Conservation (phyloP, 2,797 vertebrate species). For the Esox lucius region DNA sequence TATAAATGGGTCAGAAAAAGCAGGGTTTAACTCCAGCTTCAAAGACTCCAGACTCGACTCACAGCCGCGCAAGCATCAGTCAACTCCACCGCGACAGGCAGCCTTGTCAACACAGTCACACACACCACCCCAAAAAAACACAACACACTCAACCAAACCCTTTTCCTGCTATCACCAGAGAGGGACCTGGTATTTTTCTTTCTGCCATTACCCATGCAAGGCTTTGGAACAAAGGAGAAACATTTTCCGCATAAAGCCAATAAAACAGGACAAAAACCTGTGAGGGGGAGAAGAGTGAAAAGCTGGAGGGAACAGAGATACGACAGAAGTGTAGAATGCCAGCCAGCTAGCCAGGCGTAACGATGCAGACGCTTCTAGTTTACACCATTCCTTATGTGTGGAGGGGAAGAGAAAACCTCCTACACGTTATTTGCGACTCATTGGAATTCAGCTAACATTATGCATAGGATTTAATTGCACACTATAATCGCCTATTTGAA, state of each 20-base stretch:
- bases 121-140: constrained; percentile 36
- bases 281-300: constrained; percentile 34
- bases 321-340: constrained; percentile 45
- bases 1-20: constrained; percentile 78
- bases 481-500: constrained; percentile 68
- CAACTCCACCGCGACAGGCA: constrained; percentile 55
- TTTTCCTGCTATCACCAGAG: constrained; percentile 45
- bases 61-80: constrained; percentile 58
- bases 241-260: constrained; percentile 59
- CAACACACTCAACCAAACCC: constrained; percentile 8
- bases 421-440: constrained; percentile 48
- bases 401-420: not conserved
- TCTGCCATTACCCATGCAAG: constrained; percentile 62
- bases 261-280: constrained; percentile 67
- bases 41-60: constrained; percentile 68
- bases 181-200: constrained; percentile 39
- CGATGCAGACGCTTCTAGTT: constrained; percentile 47
- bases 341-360: constrained; percentile 53
- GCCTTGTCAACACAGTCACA: constrained; percentile 56
- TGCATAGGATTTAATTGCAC: constrained; percentile 69
- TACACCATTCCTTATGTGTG: constrained; percentile 48
- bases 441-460: constrained; percentile 64
- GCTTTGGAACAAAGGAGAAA: constrained; percentile 68
- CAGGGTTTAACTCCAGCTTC: constrained; percentile 71
- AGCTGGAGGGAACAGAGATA: constrained; percentile 34